Conservation (phyloP, 2,888 invertebrate species). For the Heteromyza rotundicornis region DNA sequence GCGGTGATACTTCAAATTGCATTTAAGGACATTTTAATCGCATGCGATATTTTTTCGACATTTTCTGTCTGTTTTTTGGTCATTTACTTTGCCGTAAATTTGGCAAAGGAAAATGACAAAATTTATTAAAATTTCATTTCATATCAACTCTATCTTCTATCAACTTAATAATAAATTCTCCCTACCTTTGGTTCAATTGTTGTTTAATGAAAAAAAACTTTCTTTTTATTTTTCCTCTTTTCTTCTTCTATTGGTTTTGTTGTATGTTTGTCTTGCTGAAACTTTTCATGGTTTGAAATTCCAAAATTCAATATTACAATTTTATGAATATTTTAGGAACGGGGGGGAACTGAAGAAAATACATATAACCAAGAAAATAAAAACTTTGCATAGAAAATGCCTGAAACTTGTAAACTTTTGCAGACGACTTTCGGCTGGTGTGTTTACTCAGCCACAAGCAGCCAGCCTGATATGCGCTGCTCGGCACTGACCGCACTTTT, state of each 20-base stretch:
- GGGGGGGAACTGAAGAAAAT: background rate
- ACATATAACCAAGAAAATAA: background rate
- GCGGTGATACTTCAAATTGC: background rate
- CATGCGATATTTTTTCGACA: too few relatives aligned
- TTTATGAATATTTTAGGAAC: slow-evolving; percentile 12
- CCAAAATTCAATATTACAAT: slow-evolving; percentile 8
- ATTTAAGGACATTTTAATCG: background rate
- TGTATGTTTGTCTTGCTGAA: too few relatives aligned
- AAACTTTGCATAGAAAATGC: background rate
- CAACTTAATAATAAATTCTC: too few relatives aligned
- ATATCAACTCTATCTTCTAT: too few relatives aligned
- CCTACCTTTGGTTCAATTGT: background rate
- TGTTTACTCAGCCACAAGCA: too few relatives aligned
- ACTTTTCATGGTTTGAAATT: too few relatives aligned
- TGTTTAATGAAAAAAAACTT: slow-evolving; percentile 9
- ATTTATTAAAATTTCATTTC: too few relatives aligned
- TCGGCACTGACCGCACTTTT: background rate
- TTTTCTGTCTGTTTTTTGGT: too few relatives aligned
- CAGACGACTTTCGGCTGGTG: slow-evolving; percentile 10
- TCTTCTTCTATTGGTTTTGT: background rate
- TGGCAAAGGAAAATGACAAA: too few relatives aligned
- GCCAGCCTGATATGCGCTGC: background rate
- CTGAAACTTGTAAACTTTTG: slow-evolving; percentile 16
- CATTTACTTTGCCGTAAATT: too few relatives aligned
- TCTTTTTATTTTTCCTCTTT: background rate